phyloP scores from a whole-genome alignment of 2,888 invertebrate species.

The Vesta saturnalis region DNA sequence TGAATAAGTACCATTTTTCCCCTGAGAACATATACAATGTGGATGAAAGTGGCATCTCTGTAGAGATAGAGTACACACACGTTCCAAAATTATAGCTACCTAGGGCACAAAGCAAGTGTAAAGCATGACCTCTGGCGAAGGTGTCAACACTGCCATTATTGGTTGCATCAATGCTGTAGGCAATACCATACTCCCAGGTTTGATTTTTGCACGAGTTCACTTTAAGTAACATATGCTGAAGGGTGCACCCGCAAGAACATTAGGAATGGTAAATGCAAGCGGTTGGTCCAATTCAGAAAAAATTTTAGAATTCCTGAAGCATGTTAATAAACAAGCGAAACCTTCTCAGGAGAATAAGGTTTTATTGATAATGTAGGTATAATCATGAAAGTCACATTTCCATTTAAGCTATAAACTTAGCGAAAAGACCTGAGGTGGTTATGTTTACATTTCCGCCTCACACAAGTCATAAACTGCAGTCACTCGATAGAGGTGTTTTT shows the following conservation, averaged over 20 bases:
- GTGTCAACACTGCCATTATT: conserved; percentile 41
- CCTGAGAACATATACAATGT: conserved; percentile 42
- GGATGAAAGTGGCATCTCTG: conserved; percentile 43
- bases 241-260: not conserved
- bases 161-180: conserved; percentile 43
- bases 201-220: not conserved
- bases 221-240: not conserved
- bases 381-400: too few species aligned
- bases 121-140: conserved; percentile 40
- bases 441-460: not conserved
- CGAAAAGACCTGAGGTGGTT: not conserved
- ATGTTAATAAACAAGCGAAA: not conserved
- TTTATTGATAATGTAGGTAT: not conserved
- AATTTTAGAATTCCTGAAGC: not conserved
- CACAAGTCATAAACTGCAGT: not conserved
- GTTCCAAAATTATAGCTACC: conserved; percentile 47
- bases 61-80: conserved; percentile 49
- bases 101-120: conserved; percentile 49
- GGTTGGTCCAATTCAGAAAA: conserved; percentile 42
- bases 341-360: not conserved
- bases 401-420: not conserved
- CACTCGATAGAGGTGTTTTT: not conserved
- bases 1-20: not conserved
- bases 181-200: not conserved
- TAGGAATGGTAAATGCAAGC: conserved; percentile 11